phyloP scores from a whole-genome alignment of 1,140 invertebrate species.

The Zaprionus taronus region DNA sequence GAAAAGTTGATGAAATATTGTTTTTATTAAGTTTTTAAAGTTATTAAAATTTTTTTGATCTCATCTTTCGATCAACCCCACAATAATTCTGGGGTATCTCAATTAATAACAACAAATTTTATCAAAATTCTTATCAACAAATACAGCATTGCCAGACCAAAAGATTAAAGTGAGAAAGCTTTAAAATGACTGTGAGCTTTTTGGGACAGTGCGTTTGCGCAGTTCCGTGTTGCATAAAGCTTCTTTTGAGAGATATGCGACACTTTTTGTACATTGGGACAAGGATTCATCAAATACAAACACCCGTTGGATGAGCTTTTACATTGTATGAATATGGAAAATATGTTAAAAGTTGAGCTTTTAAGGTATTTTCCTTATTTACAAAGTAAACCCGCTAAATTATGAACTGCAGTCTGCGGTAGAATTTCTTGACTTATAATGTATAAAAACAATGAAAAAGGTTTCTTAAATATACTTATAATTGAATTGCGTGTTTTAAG shows the following conservation, averaged over 20 bases:
- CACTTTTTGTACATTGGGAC: background rate
- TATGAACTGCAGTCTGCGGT: too few species aligned
- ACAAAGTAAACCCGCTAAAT: background rate
- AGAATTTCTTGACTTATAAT: too few species aligned
- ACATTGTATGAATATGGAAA: background rate
- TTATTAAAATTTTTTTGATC: too few species aligned
- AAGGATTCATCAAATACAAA: constrained; percentile 13
- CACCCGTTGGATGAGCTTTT: constrained; percentile 26
- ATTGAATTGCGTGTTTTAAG: constrained; percentile 36
- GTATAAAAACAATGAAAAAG: background rate
- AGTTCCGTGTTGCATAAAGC: background rate
- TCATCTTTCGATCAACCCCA: too few species aligned
- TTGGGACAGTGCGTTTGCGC: background rate
- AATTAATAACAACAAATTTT: constrained; percentile 9
- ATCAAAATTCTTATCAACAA: constrained; percentile 17
- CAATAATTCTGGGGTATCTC: too few species aligned
- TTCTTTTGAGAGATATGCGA: constrained; percentile 8
- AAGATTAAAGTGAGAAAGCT: background rate
- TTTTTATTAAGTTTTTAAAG: too few species aligned
- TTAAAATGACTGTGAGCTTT: constrained; percentile 12
- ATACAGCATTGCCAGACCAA: constrained; percentile 16
- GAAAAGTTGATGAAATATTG: background rate
- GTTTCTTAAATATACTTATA: constrained; percentile 40
- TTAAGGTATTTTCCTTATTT: background rate
- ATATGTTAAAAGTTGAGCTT: background rate